Percentiles rank a stretch among this genome's conserved stretches.
Conservation (phyloP, 2,113 vertebrate genomes). For the Psammodynastes pulverulentus region DNA sequence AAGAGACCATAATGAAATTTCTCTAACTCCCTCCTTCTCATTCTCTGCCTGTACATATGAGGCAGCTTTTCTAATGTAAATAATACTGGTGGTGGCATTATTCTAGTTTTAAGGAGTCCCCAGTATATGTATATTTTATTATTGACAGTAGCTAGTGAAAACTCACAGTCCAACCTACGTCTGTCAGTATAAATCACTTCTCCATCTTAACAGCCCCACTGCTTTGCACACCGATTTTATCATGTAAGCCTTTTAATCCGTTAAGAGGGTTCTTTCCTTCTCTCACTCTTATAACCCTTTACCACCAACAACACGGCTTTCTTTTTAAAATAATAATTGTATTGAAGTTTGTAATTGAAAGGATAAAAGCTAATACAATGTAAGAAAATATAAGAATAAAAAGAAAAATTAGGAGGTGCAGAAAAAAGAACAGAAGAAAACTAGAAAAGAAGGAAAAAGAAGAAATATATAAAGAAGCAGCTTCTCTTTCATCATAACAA, state of each 20-base stretch:
- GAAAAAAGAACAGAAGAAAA: neutral
- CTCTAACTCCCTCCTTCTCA: neutral
- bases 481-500: neutral
- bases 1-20: neutral
- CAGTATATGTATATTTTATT: neutral
- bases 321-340: neutral
- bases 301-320: constrained; percentile 24
- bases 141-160: constrained; percentile 19
- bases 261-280: constrained; percentile 59
- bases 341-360: neutral
- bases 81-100: neutral
- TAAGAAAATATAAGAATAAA: neutral
- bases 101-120: neutral
- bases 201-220: constrained; percentile 52
- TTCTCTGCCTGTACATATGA: neutral
- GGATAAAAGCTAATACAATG: neutral
- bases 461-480: neutral
- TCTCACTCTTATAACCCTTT: constrained; percentile 27
- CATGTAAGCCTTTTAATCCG: constrained; percentile 66
- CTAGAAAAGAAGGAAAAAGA: neutral
- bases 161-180: constrained; percentile 38
- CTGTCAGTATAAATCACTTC: constrained; percentile 51
- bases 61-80: neutral
- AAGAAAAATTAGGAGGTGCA: neutral
- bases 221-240: constrained; percentile 58